Evolutionary conservation across 2,888 invertebrate genomes (phyloP).

Genomic region (Phaonia tiefii): DNA sequence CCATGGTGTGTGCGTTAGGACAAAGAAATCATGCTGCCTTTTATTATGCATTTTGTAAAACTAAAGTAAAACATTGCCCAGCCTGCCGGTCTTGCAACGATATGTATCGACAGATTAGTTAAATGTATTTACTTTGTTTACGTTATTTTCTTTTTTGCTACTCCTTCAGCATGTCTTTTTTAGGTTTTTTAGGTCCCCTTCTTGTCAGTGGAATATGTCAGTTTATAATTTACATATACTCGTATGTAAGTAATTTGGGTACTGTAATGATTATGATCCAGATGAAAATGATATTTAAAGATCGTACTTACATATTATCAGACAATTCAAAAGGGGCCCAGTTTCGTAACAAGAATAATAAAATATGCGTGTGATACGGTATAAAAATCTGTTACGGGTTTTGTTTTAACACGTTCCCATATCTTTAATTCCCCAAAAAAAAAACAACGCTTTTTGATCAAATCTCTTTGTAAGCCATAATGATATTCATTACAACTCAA

Average conservation of each 20-base stretch:
- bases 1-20: too few relatives aligned
- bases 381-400: constrained; percentile 29
- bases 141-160: neutral
- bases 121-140: constrained; percentile 29
- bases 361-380: neutral
- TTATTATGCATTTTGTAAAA: neutral
- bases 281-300: constrained; percentile 13
- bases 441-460: constrained; percentile 36
- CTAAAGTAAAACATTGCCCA: neutral
- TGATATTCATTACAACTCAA: constrained; percentile 3
- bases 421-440: constrained; percentile 1
- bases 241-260: too few relatives aligned
- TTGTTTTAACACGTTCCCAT: constrained; percentile 47
- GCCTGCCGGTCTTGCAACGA: neutral
- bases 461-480: constrained; percentile 29
- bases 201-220: neutral
- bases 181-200: neutral
- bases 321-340: neutral
- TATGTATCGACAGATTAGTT: constrained; percentile 34
- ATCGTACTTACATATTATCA: neutral
- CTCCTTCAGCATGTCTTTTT: neutral
- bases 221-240: neutral
- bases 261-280: neutral
- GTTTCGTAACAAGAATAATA: neutral
- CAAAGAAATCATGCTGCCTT: neutral